A percentile compares a stretch with the other conserved stretches of the same genome.
phyloP scores from a whole-genome alignment of 2,797 vertebrate genomes.

The Martes flavigula region DNA sequence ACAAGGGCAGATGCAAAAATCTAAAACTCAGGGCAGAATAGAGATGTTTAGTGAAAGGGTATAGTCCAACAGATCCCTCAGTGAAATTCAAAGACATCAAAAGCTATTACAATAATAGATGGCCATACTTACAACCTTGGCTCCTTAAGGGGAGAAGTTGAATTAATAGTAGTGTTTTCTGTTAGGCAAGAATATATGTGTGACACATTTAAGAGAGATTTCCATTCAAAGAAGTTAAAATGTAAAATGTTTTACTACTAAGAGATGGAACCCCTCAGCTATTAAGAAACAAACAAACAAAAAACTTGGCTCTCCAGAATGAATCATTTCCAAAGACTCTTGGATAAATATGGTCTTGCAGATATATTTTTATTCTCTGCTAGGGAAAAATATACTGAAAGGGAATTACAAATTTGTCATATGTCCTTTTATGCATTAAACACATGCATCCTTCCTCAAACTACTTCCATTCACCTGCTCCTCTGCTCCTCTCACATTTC shows the following conservation, averaged over 20 bases:
- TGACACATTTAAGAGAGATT: constrained; percentile 22
- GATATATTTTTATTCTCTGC: constrained; percentile 48
- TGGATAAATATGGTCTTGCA: constrained; percentile 16
- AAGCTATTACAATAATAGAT: background rate
- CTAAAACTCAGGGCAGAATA: background rate
- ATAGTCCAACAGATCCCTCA: background rate
- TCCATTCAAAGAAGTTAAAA: constrained; percentile 37
- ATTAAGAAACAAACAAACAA: constrained; percentile 56
- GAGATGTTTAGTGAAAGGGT: background rate
- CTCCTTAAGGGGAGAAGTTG: background rate
- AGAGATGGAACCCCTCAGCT: background rate
- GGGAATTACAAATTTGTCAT: constrained; percentile 21
- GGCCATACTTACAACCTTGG: constrained; percentile 14
- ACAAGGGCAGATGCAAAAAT: background rate
- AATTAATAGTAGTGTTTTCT: constrained; percentile 7
- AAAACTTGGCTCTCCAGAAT: background rate
- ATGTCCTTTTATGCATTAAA: constrained; percentile 12
- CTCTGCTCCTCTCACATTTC: background rate
- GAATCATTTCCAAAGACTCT: constrained; percentile 14
- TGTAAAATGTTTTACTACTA: constrained; percentile 37
- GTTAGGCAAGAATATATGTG: constrained; percentile 30
- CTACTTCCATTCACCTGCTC: background rate
- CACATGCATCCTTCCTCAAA: background rate
- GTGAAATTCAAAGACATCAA: background rate
- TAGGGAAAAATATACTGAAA: constrained; percentile 36